Percentiles rank a stretch among this genome's conserved stretches.
Conservation (phyloP, 2,113 vertebrate species). For the Ophiodon elongatus region DNA sequence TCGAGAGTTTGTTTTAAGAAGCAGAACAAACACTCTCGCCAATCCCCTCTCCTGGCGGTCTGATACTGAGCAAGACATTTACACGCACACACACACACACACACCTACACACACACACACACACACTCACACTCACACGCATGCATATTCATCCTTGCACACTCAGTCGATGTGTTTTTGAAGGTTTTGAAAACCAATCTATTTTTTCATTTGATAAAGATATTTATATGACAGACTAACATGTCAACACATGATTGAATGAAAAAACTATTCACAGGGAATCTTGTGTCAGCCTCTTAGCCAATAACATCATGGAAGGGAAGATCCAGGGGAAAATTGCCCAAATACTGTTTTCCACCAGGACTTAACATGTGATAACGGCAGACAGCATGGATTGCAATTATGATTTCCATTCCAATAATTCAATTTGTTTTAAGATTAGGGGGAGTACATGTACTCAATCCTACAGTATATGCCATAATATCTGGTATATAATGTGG, state of each 20-base stretch:
- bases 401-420: slow-evolving; percentile 25
- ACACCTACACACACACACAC: slow-evolving; percentile 13
- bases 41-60: slow-evolving; percentile 69
- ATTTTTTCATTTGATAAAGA: slow-evolving; percentile 26
- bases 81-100: slow-evolving; percentile 14
- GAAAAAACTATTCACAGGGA: slow-evolving; percentile 39
- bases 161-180: neutral
- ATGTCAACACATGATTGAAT: slow-evolving; percentile 38
- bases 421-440: slow-evolving; percentile 20
- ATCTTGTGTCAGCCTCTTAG: slow-evolving; percentile 6
- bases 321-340: slow-evolving; percentile 34
- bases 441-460: neutral
- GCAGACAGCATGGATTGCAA: neutral
- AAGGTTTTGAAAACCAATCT: slow-evolving; percentile 23
- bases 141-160: slow-evolving; percentile 2
- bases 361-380: slow-evolving; percentile 9
- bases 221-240: slow-evolving; percentile 45
- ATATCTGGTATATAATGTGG: neutral
- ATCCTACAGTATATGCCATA: neutral
- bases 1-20: slow-evolving; percentile 82
- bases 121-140: slow-evolving; percentile 4
- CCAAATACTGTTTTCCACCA: slow-evolving; percentile 19
- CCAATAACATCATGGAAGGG: slow-evolving; percentile 24
- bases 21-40: slow-evolving; percentile 69
- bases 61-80: slow-evolving; percentile 52